Evolutionary conservation across 1,140 invertebrate genomes (phyloP).

Genomic region (Bactericera cockerelli): DNA sequence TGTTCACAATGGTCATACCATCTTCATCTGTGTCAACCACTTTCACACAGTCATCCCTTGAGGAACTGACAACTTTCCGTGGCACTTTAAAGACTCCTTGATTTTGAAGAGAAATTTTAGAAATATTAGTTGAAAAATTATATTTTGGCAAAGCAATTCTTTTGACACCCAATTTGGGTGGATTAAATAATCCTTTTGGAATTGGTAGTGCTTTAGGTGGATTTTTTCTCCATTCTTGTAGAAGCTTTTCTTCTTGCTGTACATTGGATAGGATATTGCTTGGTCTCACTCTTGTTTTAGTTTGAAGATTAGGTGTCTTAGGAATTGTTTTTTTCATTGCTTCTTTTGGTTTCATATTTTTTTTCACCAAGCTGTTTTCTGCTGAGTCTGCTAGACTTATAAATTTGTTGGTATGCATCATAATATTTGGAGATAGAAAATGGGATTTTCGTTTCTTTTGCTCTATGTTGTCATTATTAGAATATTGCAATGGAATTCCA

Average conservation of each 20-base stretch:
- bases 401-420: not conserved
- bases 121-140: not conserved
- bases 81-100: too few relatives aligned
- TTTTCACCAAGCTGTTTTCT: too few relatives aligned
- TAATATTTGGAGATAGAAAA: not conserved
- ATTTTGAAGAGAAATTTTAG: too few relatives aligned
- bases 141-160: not conserved
- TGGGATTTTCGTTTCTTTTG: not conserved
- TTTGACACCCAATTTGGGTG: not conserved
- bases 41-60: not conserved
- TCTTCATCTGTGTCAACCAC: not conserved
- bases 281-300: not conserved
- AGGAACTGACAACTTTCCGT: not conserved
- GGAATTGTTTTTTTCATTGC: not conserved
- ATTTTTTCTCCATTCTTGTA: not conserved
- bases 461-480: too few relatives aligned
- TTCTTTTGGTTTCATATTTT: not conserved
- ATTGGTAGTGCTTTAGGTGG: not conserved
- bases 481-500: too few relatives aligned
- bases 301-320: constrained; percentile 5
- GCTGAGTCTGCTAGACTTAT: not conserved
- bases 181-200: constrained; percentile 1
- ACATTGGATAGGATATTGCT: not conserved
- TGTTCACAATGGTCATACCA: not conserved
- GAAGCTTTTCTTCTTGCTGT: not conserved